Evolutionary conservation across 2,797 vertebrate genomes (phyloP), one percentile per base, ranked within the genome.

Genomic region (Moxostoma hubbsi): DNA sequence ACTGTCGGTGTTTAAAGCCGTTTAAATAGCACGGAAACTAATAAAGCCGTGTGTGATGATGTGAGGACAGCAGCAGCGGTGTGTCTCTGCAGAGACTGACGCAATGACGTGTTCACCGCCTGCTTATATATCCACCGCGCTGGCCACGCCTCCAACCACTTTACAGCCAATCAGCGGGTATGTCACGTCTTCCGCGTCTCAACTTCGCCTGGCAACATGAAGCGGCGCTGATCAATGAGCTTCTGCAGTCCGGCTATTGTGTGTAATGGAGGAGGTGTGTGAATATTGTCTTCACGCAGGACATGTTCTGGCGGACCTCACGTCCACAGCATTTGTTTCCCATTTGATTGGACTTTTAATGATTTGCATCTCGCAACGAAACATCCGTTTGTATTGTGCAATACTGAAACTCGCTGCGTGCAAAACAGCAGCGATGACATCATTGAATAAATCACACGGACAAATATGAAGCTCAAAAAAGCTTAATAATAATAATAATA

Each of bases 171-270:
- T 92, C 87, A 84, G 88, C 90, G 89, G 82, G 66, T 6, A 87
- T 87, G 90, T 71, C 96, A 97, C 96, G 97, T 95, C 94, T 94
- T 86, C 93, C 90, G 90, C 89, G 94, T 95, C 93, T 91, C 93
- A 92, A 73, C 93, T 95, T 93, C 97, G 97, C 97, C 97, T 93
- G 93, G 97, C 94, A 94, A 98, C 96, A 95, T 88, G 88, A 86
- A 86, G 72, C 13, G 77, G 83, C 8, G 73, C 58, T 16, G 88
- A 54, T 66, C 51, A 12, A 6, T 50, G 63, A 15, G 73, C 45
- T 51, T 79, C 7, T 43, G 73, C 63, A 2, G 86, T 49, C 82
- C 75, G 82, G 80, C 83, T 87, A 86, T 88, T 75, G 58, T 64
- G 68, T 24, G 75, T 46, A 76, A 81, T 62, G 73, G 72, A 84